These are phyloP conservation scores for Chlorocebus sabaeus DNA, from an alignment of 2,113 vertebrate species.

Conservation along the genomic window DNA sequence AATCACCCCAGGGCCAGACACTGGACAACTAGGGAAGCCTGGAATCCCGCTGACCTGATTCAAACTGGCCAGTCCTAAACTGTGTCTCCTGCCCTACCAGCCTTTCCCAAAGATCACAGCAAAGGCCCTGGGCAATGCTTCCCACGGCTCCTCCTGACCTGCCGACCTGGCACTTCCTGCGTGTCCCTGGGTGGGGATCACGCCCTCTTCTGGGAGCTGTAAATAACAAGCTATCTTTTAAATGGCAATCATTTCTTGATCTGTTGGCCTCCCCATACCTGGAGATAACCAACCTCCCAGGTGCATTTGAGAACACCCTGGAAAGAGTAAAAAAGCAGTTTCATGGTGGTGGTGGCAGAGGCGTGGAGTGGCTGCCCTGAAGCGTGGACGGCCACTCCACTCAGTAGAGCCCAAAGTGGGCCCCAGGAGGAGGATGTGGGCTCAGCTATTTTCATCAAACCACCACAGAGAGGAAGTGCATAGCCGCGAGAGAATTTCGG, in stretches of 20 bases:
- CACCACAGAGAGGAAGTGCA: not conserved
- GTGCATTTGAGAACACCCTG: too few relatives aligned
- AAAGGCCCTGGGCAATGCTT: not conserved
- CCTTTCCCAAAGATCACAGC: too few relatives aligned
- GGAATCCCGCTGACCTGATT: not conserved
- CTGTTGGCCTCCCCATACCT: not conserved
- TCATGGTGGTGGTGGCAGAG: not conserved
- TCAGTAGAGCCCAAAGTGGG: not conserved
- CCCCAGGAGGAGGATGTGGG: not conserved
- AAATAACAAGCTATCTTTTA: not conserved
- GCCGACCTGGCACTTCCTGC: rapidly evolving
- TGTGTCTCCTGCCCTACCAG: not conserved
- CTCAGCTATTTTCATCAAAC: constrained; percentile 38
- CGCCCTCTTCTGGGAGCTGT: not conserved
- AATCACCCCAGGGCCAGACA: not conserved
- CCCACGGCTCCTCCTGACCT: too few relatives aligned
- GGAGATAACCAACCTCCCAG: not conserved
- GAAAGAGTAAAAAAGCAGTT: not conserved
- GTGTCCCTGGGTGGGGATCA: rapidly evolving
- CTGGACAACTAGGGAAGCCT: not conserved
- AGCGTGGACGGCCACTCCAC: not conserved
- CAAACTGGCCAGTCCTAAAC: rapidly evolving
- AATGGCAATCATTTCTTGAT: rapidly evolving
- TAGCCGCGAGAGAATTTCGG: not conserved
- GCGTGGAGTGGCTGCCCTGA: not conserved